Evolutionary conservation across 2,113 vertebrate species (phyloP).

Genomic region (Nansenia antarctica): DNA sequence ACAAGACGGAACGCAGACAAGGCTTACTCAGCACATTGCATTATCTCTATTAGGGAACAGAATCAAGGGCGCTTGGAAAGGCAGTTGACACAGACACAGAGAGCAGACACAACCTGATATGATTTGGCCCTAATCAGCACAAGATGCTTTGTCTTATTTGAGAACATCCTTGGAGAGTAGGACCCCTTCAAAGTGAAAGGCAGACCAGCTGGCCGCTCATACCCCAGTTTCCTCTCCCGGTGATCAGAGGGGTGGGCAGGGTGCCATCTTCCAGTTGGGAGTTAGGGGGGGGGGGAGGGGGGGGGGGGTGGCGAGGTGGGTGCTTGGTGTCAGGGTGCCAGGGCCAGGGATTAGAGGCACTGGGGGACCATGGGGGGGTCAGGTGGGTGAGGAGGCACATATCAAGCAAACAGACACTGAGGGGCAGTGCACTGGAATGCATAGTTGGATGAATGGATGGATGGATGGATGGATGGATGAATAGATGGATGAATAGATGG

Average conservation of each 20-base stretch:
- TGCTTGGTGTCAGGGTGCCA: conserved; percentile 10
- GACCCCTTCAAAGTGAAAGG: conserved; percentile 27
- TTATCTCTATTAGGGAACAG: conserved; percentile 45
- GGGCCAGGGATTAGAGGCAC: conserved; percentile 9
- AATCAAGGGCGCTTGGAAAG: conserved; percentile 42
- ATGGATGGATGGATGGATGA: too few species aligned
- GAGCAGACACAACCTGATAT: conserved; percentile 17
- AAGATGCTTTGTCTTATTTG: conserved; percentile 42
- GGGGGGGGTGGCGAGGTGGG: conserved; percentile 14
- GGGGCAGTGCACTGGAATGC: not conserved
- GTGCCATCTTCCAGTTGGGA: conserved; percentile 31
- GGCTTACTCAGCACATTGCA: conserved; percentile 51
- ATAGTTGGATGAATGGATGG: too few species aligned
- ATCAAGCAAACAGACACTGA: conserved; percentile 14
- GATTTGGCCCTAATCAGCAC: conserved; percentile 51
- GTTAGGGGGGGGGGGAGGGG: conserved; percentile 18
- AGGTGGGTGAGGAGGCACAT: not conserved
- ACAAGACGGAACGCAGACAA: conserved; percentile 13
- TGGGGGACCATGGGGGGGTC: not conserved
- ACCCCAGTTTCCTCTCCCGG: not conserved
- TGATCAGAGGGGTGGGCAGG: conserved; percentile 8
- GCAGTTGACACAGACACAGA: conserved; percentile 16
- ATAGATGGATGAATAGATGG: too few species aligned
- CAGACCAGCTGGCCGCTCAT: conserved; percentile 30
- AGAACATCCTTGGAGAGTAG: conserved; percentile 17